phyloP scores from a whole-genome alignment of 2,797 vertebrate species.

The Morus bassanus region DNA sequence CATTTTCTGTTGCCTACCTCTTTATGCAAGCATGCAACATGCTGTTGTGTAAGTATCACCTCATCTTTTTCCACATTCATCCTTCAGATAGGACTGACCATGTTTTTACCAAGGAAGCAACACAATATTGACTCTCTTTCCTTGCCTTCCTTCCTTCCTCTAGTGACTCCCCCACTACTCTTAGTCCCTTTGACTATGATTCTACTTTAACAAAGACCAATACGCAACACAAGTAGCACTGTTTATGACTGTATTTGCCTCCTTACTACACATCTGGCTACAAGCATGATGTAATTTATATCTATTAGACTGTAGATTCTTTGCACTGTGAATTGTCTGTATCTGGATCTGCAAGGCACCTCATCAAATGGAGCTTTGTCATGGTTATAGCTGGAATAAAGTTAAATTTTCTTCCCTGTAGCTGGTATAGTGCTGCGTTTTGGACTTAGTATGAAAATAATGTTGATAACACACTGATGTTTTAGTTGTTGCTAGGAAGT shows the following conservation, averaged over 20 bases:
- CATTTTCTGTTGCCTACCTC: not conserved
- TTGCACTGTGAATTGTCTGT: not conserved
- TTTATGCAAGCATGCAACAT: not conserved
- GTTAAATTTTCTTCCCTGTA: too few species aligned
- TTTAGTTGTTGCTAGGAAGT: too few species aligned
- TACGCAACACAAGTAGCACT: not conserved
- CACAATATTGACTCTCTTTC: not conserved
- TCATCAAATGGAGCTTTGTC: not conserved
- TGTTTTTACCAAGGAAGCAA: not conserved
- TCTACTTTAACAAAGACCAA: not conserved
- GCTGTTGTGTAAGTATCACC: not conserved
- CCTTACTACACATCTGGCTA: not conserved
- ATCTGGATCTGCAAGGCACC: not conserved
- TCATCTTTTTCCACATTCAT: not conserved
- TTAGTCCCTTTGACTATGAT: not conserved
- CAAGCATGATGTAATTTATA: not conserved
- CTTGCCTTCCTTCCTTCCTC: not conserved
- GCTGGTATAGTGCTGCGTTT: too few species aligned
- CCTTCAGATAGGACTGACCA: not conserved
- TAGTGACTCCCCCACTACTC: not conserved
- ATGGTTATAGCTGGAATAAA: too few species aligned
- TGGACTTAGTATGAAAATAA: too few species aligned
- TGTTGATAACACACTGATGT: too few species aligned
- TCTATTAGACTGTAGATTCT: not conserved
- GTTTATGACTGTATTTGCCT: not conserved